Percentiles rank a stretch among this genome's conserved stretches.
These are phyloP conservation scores for Cecropterus lyciades DNA, from an alignment of 1,140 invertebrate species.

Conservation along the genomic window DNA sequence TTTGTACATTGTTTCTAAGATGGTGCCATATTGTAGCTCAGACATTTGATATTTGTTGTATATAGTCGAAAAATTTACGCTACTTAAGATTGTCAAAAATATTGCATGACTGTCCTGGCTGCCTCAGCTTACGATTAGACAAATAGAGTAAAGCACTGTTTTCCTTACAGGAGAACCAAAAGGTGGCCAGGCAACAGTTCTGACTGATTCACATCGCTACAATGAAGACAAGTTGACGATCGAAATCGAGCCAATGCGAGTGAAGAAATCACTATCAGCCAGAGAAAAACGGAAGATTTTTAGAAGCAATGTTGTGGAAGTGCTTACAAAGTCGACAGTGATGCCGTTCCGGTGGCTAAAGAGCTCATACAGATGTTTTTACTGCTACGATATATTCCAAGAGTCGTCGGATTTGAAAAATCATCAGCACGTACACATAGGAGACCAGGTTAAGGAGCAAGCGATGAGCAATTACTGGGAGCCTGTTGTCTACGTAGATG, in stretches of 20 bases:
- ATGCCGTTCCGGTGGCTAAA: constrained; percentile 77
- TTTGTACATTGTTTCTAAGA: no score
- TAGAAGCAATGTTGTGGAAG: constrained; percentile 64
- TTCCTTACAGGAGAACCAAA: constrained; percentile 73
- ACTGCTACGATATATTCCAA: constrained; percentile 76
- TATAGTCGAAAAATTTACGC: no score
- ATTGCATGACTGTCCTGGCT: constrained; percentile 49
- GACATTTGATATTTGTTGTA: no score
- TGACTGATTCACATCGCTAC: constrained; percentile 10
- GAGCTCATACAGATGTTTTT: constrained; percentile 74
- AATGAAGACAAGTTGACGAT: constrained; percentile 16
- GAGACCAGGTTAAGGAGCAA: constrained; percentile 60
- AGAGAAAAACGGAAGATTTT: constrained; percentile 66
- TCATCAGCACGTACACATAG: constrained; percentile 58
- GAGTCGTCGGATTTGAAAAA: constrained; percentile 63
- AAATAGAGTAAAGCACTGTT: constrained; percentile 49
- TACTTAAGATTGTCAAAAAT: not conserved
- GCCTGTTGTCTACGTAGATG: constrained; percentile 67
- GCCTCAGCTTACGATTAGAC: constrained; percentile 33
- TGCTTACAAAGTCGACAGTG: constrained; percentile 64
- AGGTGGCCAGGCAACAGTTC: constrained; percentile 48
- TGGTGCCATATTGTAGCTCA: no score
- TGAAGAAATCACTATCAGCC: constrained; percentile 42
- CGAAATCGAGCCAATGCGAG: constrained; percentile 12
- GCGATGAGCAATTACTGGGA: constrained; percentile 76